These are phyloP conservation scores for Drosophila lacertosa DNA, from an alignment of 1,140 invertebrate species.

Conservation along the genomic window DNA sequence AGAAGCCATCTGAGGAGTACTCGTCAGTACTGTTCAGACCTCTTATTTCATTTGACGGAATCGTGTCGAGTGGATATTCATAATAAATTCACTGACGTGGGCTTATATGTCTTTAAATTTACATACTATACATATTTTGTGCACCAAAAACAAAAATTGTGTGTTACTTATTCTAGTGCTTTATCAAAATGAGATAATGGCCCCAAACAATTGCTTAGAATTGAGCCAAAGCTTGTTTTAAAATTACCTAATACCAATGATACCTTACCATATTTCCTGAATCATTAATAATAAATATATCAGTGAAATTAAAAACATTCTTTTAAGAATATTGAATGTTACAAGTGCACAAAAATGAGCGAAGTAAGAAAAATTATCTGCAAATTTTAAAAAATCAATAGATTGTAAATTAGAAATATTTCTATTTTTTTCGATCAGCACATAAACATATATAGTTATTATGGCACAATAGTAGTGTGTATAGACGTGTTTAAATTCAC, in stretches of 20 bases:
- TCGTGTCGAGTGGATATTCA: constrained; percentile 85
- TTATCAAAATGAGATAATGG: constrained; percentile 59
- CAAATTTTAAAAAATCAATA: neutral
- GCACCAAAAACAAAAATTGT: constrained; percentile 68
- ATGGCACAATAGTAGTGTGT: too few relatives aligned
- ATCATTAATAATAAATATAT: constrained; percentile 10
- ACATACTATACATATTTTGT: constrained; percentile 76
- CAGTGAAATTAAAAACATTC: constrained; percentile 7
- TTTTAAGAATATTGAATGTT: neutral
- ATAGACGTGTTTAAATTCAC: too few relatives aligned
- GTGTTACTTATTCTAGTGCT: constrained; percentile 68
- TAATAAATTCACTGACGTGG: constrained; percentile 84
- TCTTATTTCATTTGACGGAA: constrained; percentile 85
- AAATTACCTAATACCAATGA: constrained; percentile 19
- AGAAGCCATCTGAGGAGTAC: constrained; percentile 84
- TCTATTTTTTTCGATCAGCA: too few relatives aligned
- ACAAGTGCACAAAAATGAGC: constrained; percentile 24
- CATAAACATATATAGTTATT: too few relatives aligned
- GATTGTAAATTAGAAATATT: neutral
- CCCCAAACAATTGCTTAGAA: constrained; percentile 43
- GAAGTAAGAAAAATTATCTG: constrained; percentile 15
- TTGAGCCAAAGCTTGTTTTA: constrained; percentile 31
- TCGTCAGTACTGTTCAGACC: constrained; percentile 84
- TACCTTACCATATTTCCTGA: neutral
- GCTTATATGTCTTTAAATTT: constrained; percentile 82